Evolutionary conservation across 1,140 invertebrate genomes (phyloP).

Genomic region (Augochlora pura): DNA sequence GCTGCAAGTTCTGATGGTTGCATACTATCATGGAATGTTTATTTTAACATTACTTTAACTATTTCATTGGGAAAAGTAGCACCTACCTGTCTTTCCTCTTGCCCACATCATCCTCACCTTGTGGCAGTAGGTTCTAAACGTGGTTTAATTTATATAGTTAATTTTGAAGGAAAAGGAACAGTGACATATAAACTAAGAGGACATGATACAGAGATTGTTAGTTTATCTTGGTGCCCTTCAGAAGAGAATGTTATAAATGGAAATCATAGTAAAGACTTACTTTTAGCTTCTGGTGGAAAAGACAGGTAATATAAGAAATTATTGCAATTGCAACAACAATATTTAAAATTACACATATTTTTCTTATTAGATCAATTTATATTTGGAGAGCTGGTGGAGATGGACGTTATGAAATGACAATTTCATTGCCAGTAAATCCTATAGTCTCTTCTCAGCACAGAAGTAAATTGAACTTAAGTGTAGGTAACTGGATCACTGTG

Average conservation of each 20-base stretch:
- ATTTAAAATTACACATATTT: neutral
- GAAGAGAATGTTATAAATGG: slow-evolving; percentile 78
- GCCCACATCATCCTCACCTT: slow-evolving; percentile 82
- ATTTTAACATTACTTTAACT: slow-evolving; percentile 78
- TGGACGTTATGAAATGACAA: slow-evolving; percentile 78
- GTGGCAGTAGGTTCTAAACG: slow-evolving; percentile 85
- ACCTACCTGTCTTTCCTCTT: slow-evolving; percentile 82
- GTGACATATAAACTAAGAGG: slow-evolving; percentile 85
- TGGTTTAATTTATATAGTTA: slow-evolving; percentile 84
- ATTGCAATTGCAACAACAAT: neutral
- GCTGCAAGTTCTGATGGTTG: slow-evolving; percentile 82
- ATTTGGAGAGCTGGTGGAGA: slow-evolving; percentile 82
- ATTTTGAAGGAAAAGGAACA: slow-evolving; percentile 81
- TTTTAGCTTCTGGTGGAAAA: slow-evolving; percentile 81
- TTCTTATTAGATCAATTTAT: slow-evolving; percentile 73
- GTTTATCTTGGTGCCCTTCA: slow-evolving; percentile 87
- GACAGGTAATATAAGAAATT: slow-evolving; percentile 71
- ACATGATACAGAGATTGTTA: slow-evolving; percentile 86
- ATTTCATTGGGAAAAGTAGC: slow-evolving; percentile 79
- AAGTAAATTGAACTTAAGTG: slow-evolving; percentile 59
- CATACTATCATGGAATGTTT: slow-evolving; percentile 84
- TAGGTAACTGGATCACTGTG: slow-evolving; percentile 78
- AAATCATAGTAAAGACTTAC: slow-evolving; percentile 71
- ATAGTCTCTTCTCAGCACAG: slow-evolving; percentile 61
- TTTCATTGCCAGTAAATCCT: slow-evolving; percentile 52